Conservation (phyloP, 2,113 vertebrate species). For the Cacatua alba region DNA sequence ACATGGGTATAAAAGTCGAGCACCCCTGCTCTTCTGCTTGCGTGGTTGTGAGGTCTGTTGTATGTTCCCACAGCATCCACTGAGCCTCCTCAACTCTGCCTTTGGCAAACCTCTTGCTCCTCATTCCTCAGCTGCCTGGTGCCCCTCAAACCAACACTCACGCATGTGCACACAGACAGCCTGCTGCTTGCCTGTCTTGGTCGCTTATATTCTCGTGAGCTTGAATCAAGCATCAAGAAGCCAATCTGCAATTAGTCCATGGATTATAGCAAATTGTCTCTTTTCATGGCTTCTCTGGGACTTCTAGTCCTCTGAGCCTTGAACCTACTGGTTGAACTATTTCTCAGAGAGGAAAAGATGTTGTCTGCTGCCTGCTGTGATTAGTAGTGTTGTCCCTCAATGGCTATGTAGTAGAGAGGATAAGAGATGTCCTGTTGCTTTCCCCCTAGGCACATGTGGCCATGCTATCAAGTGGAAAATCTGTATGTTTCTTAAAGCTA, state of each 20-base stretch:
- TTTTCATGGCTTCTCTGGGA: not conserved
- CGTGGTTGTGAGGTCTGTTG: not conserved
- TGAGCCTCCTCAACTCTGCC: not conserved
- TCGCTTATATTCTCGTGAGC: not conserved
- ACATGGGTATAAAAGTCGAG: fast-evolving
- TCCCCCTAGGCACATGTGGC: fast-evolving
- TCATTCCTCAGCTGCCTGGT: not conserved
- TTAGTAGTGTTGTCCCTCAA: fast-evolving
- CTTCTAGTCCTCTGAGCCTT: not conserved
- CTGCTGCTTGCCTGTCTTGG: no score
- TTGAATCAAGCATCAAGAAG: not conserved
- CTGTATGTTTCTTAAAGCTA: not conserved
- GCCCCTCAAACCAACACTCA: not conserved
- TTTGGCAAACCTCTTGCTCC: not conserved
- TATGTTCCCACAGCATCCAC: not conserved
- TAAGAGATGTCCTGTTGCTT: not conserved
- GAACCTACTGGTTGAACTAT: not conserved
- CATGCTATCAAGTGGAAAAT: not conserved
- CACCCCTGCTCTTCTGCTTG: not conserved
- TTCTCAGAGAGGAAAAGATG: not conserved
- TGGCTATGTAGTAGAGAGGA: not conserved
- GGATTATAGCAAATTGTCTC: not conserved
- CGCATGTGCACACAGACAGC: fast-evolving
- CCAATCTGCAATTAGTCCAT: fast-evolving
- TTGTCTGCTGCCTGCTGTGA: not conserved